phyloP scores from a whole-genome alignment of 2,797 vertebrate genomes.

The Kryptolebias ocellatus region DNA sequence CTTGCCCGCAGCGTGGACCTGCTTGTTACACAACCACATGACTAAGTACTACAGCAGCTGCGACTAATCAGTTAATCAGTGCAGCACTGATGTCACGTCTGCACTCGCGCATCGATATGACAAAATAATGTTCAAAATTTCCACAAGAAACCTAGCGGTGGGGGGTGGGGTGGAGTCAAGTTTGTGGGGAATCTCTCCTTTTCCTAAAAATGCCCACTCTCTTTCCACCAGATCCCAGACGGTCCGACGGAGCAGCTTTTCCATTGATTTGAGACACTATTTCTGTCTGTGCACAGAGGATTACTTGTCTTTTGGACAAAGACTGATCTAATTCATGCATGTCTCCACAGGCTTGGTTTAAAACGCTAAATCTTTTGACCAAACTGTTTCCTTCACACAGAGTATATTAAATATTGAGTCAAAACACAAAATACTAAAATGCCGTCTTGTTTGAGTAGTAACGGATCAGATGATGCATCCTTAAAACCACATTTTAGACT shows the following conservation, averaged over 20 bases:
- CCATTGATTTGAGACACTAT: slow-evolving; percentile 60
- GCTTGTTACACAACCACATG: slow-evolving; percentile 54
- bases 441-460: slow-evolving; percentile 9
- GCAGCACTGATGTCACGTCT: slow-evolving; percentile 56
- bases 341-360: slow-evolving; percentile 10
- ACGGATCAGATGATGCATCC: background rate
- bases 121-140: slow-evolving; percentile 26
- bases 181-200: slow-evolving; percentile 28
- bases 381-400: background rate
- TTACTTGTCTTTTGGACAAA: slow-evolving; percentile 47
- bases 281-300: slow-evolving; percentile 59
- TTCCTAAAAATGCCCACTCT: slow-evolving; percentile 28
- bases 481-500: slow-evolving; percentile 13
- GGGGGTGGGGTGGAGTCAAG: background rate
- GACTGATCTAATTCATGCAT: slow-evolving; percentile 18
- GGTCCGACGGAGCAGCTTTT: slow-evolving; percentile 53
- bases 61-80: slow-evolving; percentile 55
- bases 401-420: background rate
- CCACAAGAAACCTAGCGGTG: slow-evolving; percentile 1
- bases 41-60: slow-evolving; percentile 60
- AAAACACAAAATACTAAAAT: background rate
- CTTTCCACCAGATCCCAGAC: slow-evolving; percentile 50
- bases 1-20: slow-evolving; percentile 37
- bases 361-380: background rate
- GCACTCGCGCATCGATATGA: slow-evolving; percentile 17